Conservation (phyloP, 2,888 invertebrate genomes). For the Drosophila demipolita region DNA sequence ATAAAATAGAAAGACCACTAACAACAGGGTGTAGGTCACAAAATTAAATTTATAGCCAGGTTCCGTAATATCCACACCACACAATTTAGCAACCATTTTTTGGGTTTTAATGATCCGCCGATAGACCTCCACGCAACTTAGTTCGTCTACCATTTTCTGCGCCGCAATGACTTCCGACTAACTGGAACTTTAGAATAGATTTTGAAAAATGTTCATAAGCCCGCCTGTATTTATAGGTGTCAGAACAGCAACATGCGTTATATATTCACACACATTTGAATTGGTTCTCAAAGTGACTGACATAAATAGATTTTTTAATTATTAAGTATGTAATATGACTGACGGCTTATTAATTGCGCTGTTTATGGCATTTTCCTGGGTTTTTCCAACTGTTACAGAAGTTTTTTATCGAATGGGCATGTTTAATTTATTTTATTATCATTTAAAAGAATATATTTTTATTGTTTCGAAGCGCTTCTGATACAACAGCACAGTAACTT, state of each 20-base stretch:
- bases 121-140: slow-evolving; percentile 2
- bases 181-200: neutral
- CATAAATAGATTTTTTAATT: neutral
- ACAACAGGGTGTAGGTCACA: slow-evolving; percentile 25
- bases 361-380: neutral
- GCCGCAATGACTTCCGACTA: neutral
- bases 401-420: neutral
- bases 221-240: slow-evolving; percentile 17
- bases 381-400: slow-evolving; percentile 7
- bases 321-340: neutral
- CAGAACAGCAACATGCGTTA: neutral
- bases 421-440: neutral
- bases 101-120: slow-evolving; percentile 16
- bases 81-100: slow-evolving; percentile 1
- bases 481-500: neutral
- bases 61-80: slow-evolving; percentile 40
- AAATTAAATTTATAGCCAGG: slow-evolving; percentile 22
- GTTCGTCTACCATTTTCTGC: neutral
- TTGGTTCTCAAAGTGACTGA: neutral
- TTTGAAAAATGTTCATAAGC: neutral
- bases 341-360: slow-evolving; percentile 3
- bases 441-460: neutral
- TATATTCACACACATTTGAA: neutral
- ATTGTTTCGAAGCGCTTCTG: neutral
- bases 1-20: slow-evolving; percentile 17